Evolutionary conservation across 2,888 invertebrate genomes (phyloP).

Genomic region (Gari tellinella): DNA sequence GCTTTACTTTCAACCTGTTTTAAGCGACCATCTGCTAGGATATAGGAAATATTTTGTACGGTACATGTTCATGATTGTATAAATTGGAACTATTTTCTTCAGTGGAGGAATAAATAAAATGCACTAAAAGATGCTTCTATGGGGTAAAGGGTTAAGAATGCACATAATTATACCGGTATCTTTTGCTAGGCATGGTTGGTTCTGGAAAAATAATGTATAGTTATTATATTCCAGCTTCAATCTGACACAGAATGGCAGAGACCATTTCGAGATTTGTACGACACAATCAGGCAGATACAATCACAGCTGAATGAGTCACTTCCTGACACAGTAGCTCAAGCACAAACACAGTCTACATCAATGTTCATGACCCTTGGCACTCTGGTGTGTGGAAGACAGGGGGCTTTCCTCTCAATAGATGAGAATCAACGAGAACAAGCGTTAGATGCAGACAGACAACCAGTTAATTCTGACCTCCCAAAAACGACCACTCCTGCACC

Average conservation of each 20-base stretch:
- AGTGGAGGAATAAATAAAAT: too few relatives aligned
- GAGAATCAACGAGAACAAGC: slow-evolving; percentile 21
- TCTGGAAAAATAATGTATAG: too few relatives aligned
- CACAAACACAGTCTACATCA: background rate
- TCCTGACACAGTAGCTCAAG: background rate
- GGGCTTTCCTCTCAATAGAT: slow-evolving; percentile 35
- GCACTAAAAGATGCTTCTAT: too few relatives aligned
- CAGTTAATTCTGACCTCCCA: slow-evolving; percentile 7
- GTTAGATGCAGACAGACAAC: slow-evolving; percentile 17
- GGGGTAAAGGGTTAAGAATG: too few relatives aligned
- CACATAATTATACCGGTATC: too few relatives aligned
- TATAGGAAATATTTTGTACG: too few relatives aligned
- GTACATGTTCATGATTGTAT: too few relatives aligned
- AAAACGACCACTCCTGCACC: background rate
- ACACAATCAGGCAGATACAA: slow-evolving; percentile 26
- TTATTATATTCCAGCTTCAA: slow-evolving; percentile 20
- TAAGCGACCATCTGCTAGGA: too few relatives aligned
- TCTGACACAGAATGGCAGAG: slow-evolving; percentile 28
- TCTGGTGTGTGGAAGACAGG: slow-evolving; percentile 46
- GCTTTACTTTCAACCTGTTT: too few relatives aligned
- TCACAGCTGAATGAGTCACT: background rate
- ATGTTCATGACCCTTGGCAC: slow-evolving; percentile 16
- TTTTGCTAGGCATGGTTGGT: too few relatives aligned
- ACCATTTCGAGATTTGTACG: slow-evolving; percentile 32
- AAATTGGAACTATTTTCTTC: too few relatives aligned